Evolutionary conservation across 2,113 vertebrate genomes (phyloP), one percentile per base, ranked within the genome.

Genomic region (Ramphastos sulfuratus): DNA sequence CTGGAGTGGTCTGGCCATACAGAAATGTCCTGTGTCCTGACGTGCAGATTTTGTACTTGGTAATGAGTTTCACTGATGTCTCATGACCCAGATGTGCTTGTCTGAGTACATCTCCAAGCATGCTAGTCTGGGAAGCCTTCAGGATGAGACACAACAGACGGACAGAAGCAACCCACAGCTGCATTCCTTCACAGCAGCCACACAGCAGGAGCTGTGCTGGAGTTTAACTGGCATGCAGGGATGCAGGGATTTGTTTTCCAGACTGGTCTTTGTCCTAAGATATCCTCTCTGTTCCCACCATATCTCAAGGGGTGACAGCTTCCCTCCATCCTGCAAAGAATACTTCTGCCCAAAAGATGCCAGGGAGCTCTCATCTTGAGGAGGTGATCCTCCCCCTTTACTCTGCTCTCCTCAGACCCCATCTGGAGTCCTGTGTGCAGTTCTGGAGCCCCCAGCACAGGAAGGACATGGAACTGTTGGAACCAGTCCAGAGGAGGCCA

Each of bases 241-340:
- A 58, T 46, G 11, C 30, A n/a, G 30, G 42, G 10, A 27, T 44
- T 64, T 64, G 52, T 70, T 86, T 88, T 66, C 73, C 60, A 79
- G 50, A 90, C 48, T 1, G 4, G 30, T 35, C 23, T 82, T 31
- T 65, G 31, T 74, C 37, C 66, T 61, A 73, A 82, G 82, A 69
- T 48, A 66, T 3, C 30, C 12, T 24, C 31, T 69, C 35, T 59
- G 8, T 76, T 87, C 70, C 52, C 63, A 59, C 31, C 0, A 0
- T 42, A 42, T n/a, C n/a, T 81, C 4, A 0, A 60, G 67, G 37
- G 19, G 11, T 23, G 31, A 89, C 46, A 48, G 25, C 60, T 76
- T 74, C 63, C 50, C 61, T 81, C 0, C 0, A 4, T 12, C 1
- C 0, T 23, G 15, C n/a, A 65, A 60, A 56, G 66, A 65, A 69